Conservation (phyloP, 2,888 invertebrate species). For the Heteromurus nitidus region DNA sequence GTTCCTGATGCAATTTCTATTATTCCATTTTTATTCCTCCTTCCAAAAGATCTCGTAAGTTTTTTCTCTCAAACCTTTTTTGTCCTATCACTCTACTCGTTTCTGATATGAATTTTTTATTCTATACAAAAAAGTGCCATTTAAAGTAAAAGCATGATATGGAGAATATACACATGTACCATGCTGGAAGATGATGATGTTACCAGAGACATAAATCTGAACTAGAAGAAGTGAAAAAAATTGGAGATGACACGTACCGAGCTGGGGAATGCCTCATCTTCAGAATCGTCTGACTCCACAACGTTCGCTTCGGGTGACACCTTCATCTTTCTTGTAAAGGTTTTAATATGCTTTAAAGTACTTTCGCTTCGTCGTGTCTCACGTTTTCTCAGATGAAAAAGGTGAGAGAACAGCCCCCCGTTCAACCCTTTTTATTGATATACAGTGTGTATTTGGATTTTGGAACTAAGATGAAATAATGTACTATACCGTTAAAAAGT, state of each 20-base stretch:
- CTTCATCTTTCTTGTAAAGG: constrained; percentile 54
- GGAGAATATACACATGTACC: too few species aligned
- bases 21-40: constrained; percentile 10
- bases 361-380: background rate
- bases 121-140: background rate
- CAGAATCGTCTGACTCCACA: constrained; percentile 73
- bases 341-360: background rate
- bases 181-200: constrained; percentile 24
- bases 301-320: constrained; percentile 70
- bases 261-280: constrained; percentile 71
- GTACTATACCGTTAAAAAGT: background rate
- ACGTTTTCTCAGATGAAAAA: constrained; percentile 17
- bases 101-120: background rate
- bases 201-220: constrained; percentile 44
- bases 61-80: constrained; percentile 6
- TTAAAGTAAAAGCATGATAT: background rate
- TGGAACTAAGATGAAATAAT: background rate
- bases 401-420: constrained; percentile 16
- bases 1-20: constrained; percentile 36
- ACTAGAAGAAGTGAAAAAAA: constrained; percentile 48
- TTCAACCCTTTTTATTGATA: background rate
- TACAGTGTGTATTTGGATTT: background rate
- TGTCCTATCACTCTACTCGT: background rate
- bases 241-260: constrained; percentile 65
- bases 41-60: background rate